These are phyloP conservation scores for Plebejus argus DNA, from an alignment of 2,888 invertebrate species.

Conservation along the genomic window DNA sequence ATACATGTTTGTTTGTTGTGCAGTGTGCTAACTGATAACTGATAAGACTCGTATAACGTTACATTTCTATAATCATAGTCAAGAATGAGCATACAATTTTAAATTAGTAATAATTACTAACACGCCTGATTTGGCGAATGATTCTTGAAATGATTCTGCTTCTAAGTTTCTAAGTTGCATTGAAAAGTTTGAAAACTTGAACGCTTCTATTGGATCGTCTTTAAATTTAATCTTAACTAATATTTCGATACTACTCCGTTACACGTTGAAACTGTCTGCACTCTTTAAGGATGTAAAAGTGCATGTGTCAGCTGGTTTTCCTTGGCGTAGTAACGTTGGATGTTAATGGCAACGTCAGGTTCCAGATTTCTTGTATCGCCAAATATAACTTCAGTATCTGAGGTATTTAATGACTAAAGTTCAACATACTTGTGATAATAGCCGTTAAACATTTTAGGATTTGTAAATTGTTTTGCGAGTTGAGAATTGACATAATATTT, in stretches of 20 bases:
- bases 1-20: not conserved
- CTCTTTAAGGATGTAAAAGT: constrained; percentile 30
- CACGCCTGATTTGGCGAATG: not conserved
- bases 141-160: not conserved
- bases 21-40: no score
- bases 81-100: not conserved
- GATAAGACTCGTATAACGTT: not conserved
- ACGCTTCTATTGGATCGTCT: not conserved
- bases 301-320: constrained; percentile 21
- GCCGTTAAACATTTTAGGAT: not conserved
- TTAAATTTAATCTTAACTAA: not conserved
- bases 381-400: not conserved
- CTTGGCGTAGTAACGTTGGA: constrained; percentile 22
- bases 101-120: no score
- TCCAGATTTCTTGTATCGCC: not conserved
- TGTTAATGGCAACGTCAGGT: constrained; percentile 10
- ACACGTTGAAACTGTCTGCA: not conserved
- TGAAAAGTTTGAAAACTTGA: not conserved
- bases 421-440: not conserved
- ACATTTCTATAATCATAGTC: not conserved
- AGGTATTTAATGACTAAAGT: not conserved
- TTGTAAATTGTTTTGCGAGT: not conserved
- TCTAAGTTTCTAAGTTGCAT: no score
- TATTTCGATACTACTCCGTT: not conserved
- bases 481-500: not conserved